Evolutionary conservation across 2,888 invertebrate species (phyloP), one percentile per base, ranked within the genome.

Genomic region (Ectobius pallidus): DNA sequence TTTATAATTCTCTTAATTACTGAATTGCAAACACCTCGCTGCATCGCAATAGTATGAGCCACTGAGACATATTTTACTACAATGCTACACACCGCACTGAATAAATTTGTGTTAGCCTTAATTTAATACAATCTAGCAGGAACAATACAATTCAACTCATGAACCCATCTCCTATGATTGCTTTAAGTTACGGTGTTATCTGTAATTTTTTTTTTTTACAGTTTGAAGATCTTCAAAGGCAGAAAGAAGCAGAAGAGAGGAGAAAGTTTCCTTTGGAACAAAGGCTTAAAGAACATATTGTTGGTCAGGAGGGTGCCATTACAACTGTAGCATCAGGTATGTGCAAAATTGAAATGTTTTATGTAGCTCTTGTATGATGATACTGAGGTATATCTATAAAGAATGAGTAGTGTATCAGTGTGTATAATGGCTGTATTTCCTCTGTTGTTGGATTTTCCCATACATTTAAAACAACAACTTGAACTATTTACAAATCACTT

Each of bases 271-370:
- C 96, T 30, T 83, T 95, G 72, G 96, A 96, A 82, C 90, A 93
- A 81, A 86, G 95, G 73, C 84, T 96, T 61, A 92, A 91, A 80
- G 89, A 93, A 82, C 86, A 87, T 80, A 93, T 96, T 77, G 93
- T 96, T 61, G 96, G 96, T 0, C 96, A 96, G 84, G 93, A 92
- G 80, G 91, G 88, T 22, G 91, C 94, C 52, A 92, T 94, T 76
- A 88, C 91, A 71, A 89, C 90, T 62, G 93, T 94, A 9, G 90
- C 93, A 62, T 90, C 92, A 73, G 87, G 90, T 89, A 83, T 80
- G 81, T 78, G 58, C 42, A n/a, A n/a, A n/a, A n/a, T n/a, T n/a
- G n/a, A n/a, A n/a, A n/a, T n/a, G n/a, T n/a, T n/a, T n/a, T n/a
- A n/a, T n/a, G n/a, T n/a, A n/a, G n/a, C n/a, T n/a, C n/a, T n/a